A percentile compares a stretch with the other conserved stretches of the same genome.
Conservation (phyloP, 1,140 invertebrate species). For the Drosophila virilis region DNA sequence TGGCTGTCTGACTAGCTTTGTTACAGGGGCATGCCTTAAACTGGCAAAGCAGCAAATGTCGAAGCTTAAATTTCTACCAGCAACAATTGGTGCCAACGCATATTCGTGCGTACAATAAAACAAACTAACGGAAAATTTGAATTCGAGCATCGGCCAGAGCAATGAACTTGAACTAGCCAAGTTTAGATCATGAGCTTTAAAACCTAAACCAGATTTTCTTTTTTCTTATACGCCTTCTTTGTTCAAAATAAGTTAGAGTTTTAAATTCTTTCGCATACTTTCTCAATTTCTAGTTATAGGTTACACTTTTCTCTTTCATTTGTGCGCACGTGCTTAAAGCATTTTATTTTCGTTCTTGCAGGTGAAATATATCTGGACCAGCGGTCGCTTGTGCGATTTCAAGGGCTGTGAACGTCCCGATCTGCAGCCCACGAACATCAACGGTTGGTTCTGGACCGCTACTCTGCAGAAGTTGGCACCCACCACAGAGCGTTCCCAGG, state of each 20-base stretch:
- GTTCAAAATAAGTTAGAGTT: no score
- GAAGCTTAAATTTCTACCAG: slow-evolving; percentile 41
- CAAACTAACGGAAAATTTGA: slow-evolving; percentile 9
- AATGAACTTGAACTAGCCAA: slow-evolving; percentile 32
- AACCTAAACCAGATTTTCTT: background rate
- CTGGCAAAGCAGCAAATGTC: slow-evolving; percentile 10
- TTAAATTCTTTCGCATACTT: no score
- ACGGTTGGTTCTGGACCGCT: slow-evolving; percentile 95
- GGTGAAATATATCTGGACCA: slow-evolving; percentile 93
- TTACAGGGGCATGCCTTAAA: slow-evolving; percentile 45
- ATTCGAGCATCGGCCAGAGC: slow-evolving; percentile 2
- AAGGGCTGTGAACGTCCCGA: slow-evolving; percentile 92
- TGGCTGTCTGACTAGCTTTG: slow-evolving; percentile 17
- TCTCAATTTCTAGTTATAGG: no score
- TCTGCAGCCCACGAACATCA: slow-evolving; percentile 90
- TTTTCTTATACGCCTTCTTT: background rate
- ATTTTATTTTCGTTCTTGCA: slow-evolving; percentile 29
- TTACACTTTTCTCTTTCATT: no score
- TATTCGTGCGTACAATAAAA: slow-evolving; percentile 30
- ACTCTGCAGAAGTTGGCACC: slow-evolving; percentile 92
- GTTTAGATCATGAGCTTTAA: background rate
- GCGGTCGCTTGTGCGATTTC: slow-evolving; percentile 93
- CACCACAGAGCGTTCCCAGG: slow-evolving; percentile 89
- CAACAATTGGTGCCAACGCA: slow-evolving; percentile 48
- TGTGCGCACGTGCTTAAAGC: no score